Base-by-base conservation (phyloP, 2,113 vertebrate genomes). In the Oenanthe oenanthe region DNA sequence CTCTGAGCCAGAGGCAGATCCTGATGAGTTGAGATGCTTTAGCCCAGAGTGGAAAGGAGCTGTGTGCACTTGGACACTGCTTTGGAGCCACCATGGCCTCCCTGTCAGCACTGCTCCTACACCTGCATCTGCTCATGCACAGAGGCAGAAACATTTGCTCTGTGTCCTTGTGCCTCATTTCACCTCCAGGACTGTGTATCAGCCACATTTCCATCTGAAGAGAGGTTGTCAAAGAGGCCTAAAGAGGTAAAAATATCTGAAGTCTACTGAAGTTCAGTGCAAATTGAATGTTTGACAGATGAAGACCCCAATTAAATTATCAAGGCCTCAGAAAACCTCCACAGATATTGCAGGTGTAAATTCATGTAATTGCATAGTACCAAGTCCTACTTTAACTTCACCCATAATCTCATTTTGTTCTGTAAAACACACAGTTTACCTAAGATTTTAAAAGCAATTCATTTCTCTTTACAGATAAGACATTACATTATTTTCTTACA, bases 381-480 rank as follows among this genome's bases (percentile, higher is more conserved):
- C 12, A 60, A 62, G 28, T 90, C 51, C 29, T 40, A 63, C 17
- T 88, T 82, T 88, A 88, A 72, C 54, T 25, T 92, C 34, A 36
- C 5, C 26, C 6, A 34, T 76, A 62, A 88, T 58, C 34, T 83
- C 31, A 57, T 85, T 93, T 88, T 83, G 21, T 80, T 85, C 71
- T 76, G 60, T 88, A 80, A 89, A 95, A 85, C n/a, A 71, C n/a
- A 54, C 42, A 62, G 60, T 88, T 94, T 91, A 87, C 51, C 51
- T 60, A 80, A 90, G 88, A 86, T 85, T 96, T 91, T 91, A 58
- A 72, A 75, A 83, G 21, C 21, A 85, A 58, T 91, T 94, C 0
- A 71, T 92, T 95, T 68, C 25, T 82, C 63, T 45, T 94, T 51
- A 74, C 85, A 72, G 67, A 60, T 88, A 83, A 47, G 74, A 62